Evolutionary conservation across 35 echinoderm and acorn worm genomes (phyloP).

Genomic region (Ophioderma brevispina): DNA sequence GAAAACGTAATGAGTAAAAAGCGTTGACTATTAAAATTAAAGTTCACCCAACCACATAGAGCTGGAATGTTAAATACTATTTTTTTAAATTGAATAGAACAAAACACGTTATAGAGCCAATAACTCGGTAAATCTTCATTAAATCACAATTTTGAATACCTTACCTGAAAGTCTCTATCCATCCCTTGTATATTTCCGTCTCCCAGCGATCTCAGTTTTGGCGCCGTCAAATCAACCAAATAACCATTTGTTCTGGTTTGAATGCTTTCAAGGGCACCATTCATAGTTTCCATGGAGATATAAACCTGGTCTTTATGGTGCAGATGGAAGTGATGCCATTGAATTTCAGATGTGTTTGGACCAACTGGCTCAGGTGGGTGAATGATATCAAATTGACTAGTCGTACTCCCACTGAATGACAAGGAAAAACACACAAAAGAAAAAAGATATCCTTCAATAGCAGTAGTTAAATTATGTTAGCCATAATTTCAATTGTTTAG

Average conservation of each 20-base stretch:
- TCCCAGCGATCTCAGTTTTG: slow-evolving; percentile 24
- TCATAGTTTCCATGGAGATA: slow-evolving; percentile 32
- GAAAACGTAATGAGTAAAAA: too few relatives aligned
- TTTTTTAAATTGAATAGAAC: too few relatives aligned
- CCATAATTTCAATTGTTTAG: too few relatives aligned
- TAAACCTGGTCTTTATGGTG: slow-evolving; percentile 51
- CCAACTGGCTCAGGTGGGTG: slow-evolving; percentile 38
- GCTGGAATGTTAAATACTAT: too few relatives aligned
- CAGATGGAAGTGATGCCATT: slow-evolving; percentile 73
- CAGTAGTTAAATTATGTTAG: too few relatives aligned
- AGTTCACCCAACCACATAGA: too few relatives aligned
- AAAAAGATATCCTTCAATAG: too few relatives aligned
- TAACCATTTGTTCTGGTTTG: slow-evolving; percentile 20
- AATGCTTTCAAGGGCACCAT: slow-evolving; percentile 21
- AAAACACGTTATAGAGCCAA: too few relatives aligned
- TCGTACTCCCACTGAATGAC: background rate
- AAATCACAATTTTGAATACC: too few relatives aligned
- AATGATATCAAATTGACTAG: slow-evolving; percentile 29
- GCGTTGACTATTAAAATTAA: too few relatives aligned
- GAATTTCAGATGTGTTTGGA: background rate
- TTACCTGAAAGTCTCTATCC: slow-evolving; percentile 45
- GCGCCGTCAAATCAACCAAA: slow-evolving; percentile 42
- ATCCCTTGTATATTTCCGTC: slow-evolving; percentile 27
- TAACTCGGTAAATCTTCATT: too few relatives aligned
- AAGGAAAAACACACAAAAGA: too few relatives aligned